Base-by-base conservation (phyloP, 2,113 vertebrate genomes). In the Pontoporia blainvillei region DNA sequence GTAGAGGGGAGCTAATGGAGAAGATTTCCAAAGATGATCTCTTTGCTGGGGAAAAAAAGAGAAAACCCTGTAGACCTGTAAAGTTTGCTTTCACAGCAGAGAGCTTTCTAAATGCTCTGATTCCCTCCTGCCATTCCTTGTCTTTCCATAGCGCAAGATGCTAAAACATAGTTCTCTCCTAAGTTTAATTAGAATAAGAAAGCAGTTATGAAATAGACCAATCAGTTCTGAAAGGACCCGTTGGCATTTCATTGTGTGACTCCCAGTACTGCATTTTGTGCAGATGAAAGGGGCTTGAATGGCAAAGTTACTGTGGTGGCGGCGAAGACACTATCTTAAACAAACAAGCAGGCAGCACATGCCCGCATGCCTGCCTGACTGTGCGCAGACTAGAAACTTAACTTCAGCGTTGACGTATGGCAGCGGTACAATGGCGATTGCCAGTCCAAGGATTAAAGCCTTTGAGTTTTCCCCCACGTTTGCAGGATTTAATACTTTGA, bases 11-110 rank as follows among this genome's bases (percentile, higher is more conserved):
- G 91, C 17, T 94, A 95, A 97, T 97, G 96, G 98, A 94, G 96
- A 98, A 94, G 81, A 97, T 98, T 98, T 98, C 97, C 97, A 98
- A 96, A 97, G 97, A 98, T 97, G 96, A 98, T 98, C 95, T 98
- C 94, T 89, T 78, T 87, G 49, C 44, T 90, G 66, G 6, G 84
- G n/a, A 17, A 27, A 61, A 21, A 23, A 49, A 18, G 27, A 54
- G 12, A 18, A 49, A 66, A 36, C 29, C 96, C 89, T 97, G 93
- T 92, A 98, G 97, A 97, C 97, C 96, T 97, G 97, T 95, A 96
- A 97, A 97, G 90, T 73, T 44, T 31, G 95, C 91, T 94, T 98
- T 97, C 87, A 94, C 78, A 97, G 96, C 1, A 69, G 90, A 97
- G 39, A 91, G 18, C 44, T 73, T 96, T 69, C 90, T 87, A 83